Base-by-base conservation (phyloP, 2,113 vertebrate species). In the Sitta europaea region DNA sequence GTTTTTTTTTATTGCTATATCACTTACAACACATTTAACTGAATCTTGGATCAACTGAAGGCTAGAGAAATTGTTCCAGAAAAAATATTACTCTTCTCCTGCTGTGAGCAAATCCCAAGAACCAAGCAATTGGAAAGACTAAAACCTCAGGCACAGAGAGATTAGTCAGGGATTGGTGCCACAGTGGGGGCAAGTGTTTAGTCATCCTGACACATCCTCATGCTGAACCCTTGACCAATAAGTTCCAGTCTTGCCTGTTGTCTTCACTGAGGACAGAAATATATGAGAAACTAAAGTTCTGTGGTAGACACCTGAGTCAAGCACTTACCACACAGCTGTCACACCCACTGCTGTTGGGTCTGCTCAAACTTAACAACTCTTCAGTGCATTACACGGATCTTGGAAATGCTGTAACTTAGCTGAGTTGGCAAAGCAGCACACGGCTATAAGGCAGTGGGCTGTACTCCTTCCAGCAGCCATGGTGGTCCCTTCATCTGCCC, bases 221-320 rank as follows among this genome's bases (percentile, higher is more conserved):
- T 19, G 42, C 72, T 75, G 61, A 74, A 72, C 65, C 55, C 86
- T 79, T 88, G 82, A 92, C 88, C 94, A 93, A 9, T 74, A 75
- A 88, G 48, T 90, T 95, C 78, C 92, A 90, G 51, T 65, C 79
- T 90, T 88, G 25, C 40, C 71, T 95, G 72, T 92, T 92, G 82
- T 92, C 79, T 76, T 88, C 79, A 22, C 24, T 31, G 38, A 90
- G 40, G 76, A 86, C 47, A 90, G 80, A 94, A 95, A 92, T 92
- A 71, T 22, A 95, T 90, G 88, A 86, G 88, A 92, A 96, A 67
- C 68, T 90, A 10, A n/a, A 88, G 43, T 59, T 92, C 82, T 92
- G 92, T 78, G 93, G 96, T 50, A 94, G 88, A 71, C 61, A 10
- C 86, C 63, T 96, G 96, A 97, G 85, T 95, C 96, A 95, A 95